Percentiles rank a stretch among this genome's conserved stretches.
These are phyloP conservation scores for Myanophis thanlyinensis DNA, from an alignment of 2,113 vertebrate genomes.

Conservation along the genomic window DNA sequence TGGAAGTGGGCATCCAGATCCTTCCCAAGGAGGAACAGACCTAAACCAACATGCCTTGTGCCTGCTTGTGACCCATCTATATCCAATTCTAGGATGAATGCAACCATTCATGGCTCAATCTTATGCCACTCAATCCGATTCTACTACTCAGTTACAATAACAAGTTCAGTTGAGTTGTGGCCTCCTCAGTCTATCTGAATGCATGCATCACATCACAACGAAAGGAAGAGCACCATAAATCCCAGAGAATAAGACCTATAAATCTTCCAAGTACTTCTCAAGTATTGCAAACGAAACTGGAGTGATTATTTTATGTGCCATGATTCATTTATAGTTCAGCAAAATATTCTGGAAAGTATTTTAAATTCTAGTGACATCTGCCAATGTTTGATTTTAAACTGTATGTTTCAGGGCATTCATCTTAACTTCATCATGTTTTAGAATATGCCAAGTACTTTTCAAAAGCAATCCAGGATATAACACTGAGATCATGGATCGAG, in stretches of 20 bases:
- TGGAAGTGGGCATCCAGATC: neutral
- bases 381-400: neutral
- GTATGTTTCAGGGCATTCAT: fast-evolving
- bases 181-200: neutral
- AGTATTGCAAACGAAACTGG: neutral
- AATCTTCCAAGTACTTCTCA: neutral
- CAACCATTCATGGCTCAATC: neutral
- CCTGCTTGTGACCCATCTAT: neutral
- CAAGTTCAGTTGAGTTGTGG: neutral
- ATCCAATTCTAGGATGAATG: neutral
- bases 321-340: neutral
- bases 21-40: neutral
- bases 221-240: neutral
- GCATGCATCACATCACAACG: neutral
- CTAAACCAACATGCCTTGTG: neutral
- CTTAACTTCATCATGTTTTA: neutral
- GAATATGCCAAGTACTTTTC: neutral
- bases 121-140: neutral
- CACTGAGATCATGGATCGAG: fast-evolving
- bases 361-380: neutral
- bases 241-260: neutral
- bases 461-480: neutral
- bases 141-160: neutral
- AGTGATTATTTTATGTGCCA: neutral
- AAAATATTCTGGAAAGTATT: neutral